Conservation (phyloP, 1,140 invertebrate species). For the Eupristina koningsbergeri region DNA sequence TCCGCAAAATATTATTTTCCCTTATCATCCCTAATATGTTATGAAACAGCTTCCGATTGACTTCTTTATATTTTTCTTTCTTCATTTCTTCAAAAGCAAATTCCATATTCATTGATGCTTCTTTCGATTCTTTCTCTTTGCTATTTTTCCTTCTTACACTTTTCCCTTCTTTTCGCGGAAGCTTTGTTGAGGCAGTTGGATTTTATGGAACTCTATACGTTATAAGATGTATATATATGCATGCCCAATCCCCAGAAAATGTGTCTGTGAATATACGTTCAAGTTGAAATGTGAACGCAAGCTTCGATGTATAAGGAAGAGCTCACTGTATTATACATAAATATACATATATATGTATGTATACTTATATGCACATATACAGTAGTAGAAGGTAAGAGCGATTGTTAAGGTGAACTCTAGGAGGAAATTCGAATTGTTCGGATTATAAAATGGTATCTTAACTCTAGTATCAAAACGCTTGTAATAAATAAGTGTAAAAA, state of each 20-base stretch:
- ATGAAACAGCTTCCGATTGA: background rate
- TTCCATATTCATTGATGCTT: conserved; percentile 45
- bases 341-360: background rate
- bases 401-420: background rate
- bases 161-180: background rate
- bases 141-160: background rate
- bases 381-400: too few species aligned
- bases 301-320: background rate
- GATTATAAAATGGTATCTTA: conserved; percentile 12
- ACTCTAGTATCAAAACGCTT: background rate
- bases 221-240: background rate
- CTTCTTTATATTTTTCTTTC: background rate
- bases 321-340: background rate
- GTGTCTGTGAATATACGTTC: background rate
- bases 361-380: background rate
- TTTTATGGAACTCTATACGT: conserved; percentile 32
- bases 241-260: background rate
- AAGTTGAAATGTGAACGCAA: background rate
- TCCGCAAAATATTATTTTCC: background rate
- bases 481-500: conserved; percentile 6
- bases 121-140: conserved; percentile 27
- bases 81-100: conserved; percentile 39
- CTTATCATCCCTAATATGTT: background rate
- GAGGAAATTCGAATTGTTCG: conserved; percentile 14
- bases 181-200: background rate